Percentiles rank a stretch among this genome's conserved stretches.
phyloP scores from a whole-genome alignment of 1,140 invertebrate genomes.

The Caenorhabditis remanei region DNA sequence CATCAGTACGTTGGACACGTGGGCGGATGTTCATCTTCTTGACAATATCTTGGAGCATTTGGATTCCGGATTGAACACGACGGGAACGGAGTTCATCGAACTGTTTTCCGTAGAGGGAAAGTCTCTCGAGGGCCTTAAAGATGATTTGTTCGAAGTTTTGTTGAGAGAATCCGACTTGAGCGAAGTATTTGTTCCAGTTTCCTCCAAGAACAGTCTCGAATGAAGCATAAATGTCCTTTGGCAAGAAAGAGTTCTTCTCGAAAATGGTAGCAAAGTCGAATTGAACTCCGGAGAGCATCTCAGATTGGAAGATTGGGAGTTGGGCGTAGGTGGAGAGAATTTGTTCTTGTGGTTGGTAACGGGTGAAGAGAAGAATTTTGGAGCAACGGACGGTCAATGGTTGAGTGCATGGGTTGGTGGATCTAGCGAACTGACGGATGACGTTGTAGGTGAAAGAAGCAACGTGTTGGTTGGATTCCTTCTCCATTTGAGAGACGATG shows the following conservation, averaged over 20 bases:
- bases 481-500: constrained; percentile 68
- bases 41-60: constrained; percentile 62
- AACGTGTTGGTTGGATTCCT: constrained; percentile 73
- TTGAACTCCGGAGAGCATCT: constrained; percentile 58
- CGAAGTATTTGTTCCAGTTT: constrained; percentile 66
- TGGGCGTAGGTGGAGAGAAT: constrained; percentile 43
- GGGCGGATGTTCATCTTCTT: constrained; percentile 55
- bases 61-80: constrained; percentile 29
- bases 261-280: constrained; percentile 64
- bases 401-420: constrained; percentile 39
- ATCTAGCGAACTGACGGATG: constrained; percentile 43
- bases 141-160: constrained; percentile 69
- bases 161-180: constrained; percentile 66
- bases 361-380: constrained; percentile 45
- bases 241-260: constrained; percentile 66
- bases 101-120: constrained; percentile 32
- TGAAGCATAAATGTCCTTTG: constrained; percentile 63
- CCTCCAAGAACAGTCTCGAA: constrained; percentile 66
- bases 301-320: constrained; percentile 53
- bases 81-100: constrained; percentile 19
- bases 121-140: constrained; percentile 60
- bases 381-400: constrained; percentile 37
- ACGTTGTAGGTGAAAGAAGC: constrained; percentile 70
- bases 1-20: constrained; percentile 56
- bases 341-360: constrained; percentile 30